Evolutionary conservation across 2,888 invertebrate species (phyloP).

Genomic region (Phorcus lineatus): DNA sequence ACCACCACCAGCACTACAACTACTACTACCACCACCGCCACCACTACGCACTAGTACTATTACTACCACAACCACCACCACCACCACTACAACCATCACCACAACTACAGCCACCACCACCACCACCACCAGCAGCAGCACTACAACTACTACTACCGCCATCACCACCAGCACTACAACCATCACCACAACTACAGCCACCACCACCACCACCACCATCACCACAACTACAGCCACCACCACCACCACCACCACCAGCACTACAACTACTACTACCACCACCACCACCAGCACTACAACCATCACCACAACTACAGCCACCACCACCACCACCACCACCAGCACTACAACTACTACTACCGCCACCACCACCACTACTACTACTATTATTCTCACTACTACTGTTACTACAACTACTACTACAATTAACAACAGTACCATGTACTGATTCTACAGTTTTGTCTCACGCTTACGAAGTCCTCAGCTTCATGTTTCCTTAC

Average conservation of each 20-base stretch:
- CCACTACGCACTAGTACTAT: background rate
- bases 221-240: background rate
- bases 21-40: background rate
- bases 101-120: slow-evolving; percentile 17
- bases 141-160: background rate
- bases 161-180: background rate
- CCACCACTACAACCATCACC: background rate
- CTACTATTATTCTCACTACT: background rate
- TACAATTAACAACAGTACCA: background rate
- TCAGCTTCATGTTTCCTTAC: no score
- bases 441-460: no score
- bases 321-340: slow-evolving; percentile 17
- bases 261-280: slow-evolving; percentile 11
- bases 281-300: background rate
- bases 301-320: background rate
- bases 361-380: slow-evolving; percentile 11
- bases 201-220: background rate
- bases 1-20: background rate
- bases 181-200: background rate
- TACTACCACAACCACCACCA: slow-evolving; percentile 16
- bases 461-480: no score
- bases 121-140: background rate
- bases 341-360: background rate
- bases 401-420: slow-evolving; percentile 16
- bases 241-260: slow-evolving; percentile 6